Percentiles rank a stretch among this genome's conserved stretches.
Conservation (phyloP, 2,888 invertebrate genomes). For the Drosophila rellima region DNA sequence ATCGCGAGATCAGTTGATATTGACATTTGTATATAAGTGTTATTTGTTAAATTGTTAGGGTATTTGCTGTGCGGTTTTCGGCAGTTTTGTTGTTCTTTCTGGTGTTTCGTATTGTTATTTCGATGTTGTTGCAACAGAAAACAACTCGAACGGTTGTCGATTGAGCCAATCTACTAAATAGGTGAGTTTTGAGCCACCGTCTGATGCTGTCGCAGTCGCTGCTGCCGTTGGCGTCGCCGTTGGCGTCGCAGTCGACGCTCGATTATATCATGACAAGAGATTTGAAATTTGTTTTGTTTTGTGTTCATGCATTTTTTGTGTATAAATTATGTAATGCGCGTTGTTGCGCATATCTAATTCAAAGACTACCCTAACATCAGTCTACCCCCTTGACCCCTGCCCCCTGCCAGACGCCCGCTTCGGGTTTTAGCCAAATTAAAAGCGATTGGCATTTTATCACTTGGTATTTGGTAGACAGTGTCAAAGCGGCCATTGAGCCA, state of each 20-base stretch:
- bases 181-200: constrained; percentile 22
- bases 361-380: constrained; percentile 5
- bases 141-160: constrained; percentile 51
- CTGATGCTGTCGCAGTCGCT: not conserved
- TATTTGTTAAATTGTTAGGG: not conserved
- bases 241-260: constrained; percentile 11
- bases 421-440: constrained; percentile 44
- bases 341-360: constrained; percentile 66
- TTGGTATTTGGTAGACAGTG: constrained; percentile 38
- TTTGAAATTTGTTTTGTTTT: constrained; percentile 73
- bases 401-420: too few relatives aligned
- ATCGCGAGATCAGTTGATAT: too few relatives aligned
- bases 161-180: constrained; percentile 55
- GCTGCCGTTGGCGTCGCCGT: constrained; percentile 1
- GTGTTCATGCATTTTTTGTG: constrained; percentile 76
- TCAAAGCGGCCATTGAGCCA: constrained; percentile 24
- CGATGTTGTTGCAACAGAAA: constrained; percentile 56
- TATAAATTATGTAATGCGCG: constrained; percentile 79
- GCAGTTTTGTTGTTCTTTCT: constrained; percentile 1
- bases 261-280: constrained; percentile 70
- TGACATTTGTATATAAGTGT: too few relatives aligned
- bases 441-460: constrained; percentile 64
- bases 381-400: not conserved
- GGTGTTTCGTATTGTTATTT: constrained; percentile 19
- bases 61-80: not conserved